Evolutionary conservation across 2,888 invertebrate genomes (phyloP).

Genomic region (Eupithecia centaureata): DNA sequence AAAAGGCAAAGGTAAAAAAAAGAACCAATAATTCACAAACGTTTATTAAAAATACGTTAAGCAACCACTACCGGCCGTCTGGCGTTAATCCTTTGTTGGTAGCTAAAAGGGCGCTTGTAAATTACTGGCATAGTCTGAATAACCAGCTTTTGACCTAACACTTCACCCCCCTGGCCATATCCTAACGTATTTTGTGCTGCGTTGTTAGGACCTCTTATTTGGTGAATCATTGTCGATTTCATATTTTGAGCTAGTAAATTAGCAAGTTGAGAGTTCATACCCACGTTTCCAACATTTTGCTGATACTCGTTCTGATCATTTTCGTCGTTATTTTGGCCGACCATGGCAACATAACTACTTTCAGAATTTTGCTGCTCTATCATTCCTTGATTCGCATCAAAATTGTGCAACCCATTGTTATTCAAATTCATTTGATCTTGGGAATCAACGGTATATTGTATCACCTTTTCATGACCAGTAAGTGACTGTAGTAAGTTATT

Average conservation of each 20-base stretch:
- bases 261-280: neutral
- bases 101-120: neutral
- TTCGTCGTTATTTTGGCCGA: neutral
- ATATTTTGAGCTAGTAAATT: neutral
- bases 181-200: neutral
- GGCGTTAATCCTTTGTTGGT: neutral
- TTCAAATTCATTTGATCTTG: neutral
- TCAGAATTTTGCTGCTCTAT: neutral
- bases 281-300: neutral
- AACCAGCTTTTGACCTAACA: neutral
- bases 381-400: neutral
- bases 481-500: neutral
- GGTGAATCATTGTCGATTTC: neutral
- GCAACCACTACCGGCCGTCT: neutral
- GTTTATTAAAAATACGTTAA: neutral
- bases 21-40: constrained; percentile 1
- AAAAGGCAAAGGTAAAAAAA: neutral
- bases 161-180: neutral
- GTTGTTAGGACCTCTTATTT: neutral
- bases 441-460: neutral
- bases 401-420: neutral
- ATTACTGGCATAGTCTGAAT: neutral
- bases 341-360: neutral
- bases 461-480: neutral
- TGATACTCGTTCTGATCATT: neutral